A percentile compares a stretch with the other conserved stretches of the same genome.
These are phyloP conservation scores for Apodemus agrarius DNA, from an alignment of 2,797 vertebrate species.

Conservation along the genomic window DNA sequence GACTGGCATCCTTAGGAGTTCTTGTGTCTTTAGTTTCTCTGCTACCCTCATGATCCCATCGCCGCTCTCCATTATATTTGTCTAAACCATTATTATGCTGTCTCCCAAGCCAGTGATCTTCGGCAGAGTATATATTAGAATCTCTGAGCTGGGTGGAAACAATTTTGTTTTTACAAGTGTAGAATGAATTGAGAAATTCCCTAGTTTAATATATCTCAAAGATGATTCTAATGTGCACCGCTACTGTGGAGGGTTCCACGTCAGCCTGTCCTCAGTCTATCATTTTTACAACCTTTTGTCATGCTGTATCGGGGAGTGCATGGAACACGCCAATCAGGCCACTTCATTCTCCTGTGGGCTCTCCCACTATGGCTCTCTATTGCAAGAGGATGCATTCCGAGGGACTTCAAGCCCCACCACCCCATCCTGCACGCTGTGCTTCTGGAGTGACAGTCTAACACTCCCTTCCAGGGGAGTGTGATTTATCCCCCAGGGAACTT, in stretches of 20 bases:
- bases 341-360: not conserved
- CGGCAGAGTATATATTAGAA: constrained; percentile 36
- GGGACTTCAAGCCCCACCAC: not conserved
- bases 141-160: not conserved
- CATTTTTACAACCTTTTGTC: not conserved
- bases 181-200: constrained; percentile 28
- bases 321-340: not conserved
- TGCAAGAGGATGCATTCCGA: not conserved
- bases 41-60: not conserved
- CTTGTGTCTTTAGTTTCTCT: constrained; percentile 4
- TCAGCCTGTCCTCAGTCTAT: not conserved
- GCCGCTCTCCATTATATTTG: not conserved
- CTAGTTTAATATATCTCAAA: constrained; percentile 29
- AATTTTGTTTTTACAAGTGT: constrained; percentile 37
- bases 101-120: not conserved
- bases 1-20: not conserved
- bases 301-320: not conserved
- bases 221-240: not conserved
- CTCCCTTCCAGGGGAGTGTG: not conserved
- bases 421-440: not conserved
- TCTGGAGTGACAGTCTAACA: not conserved
- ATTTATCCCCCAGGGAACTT: not conserved
- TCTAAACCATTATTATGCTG: not conserved
- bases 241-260: not conserved
- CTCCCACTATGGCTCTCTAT: not conserved